These are phyloP conservation scores for Lagopus leucura DNA, from an alignment of 2,113 vertebrate genomes.

Conservation along the genomic window DNA sequence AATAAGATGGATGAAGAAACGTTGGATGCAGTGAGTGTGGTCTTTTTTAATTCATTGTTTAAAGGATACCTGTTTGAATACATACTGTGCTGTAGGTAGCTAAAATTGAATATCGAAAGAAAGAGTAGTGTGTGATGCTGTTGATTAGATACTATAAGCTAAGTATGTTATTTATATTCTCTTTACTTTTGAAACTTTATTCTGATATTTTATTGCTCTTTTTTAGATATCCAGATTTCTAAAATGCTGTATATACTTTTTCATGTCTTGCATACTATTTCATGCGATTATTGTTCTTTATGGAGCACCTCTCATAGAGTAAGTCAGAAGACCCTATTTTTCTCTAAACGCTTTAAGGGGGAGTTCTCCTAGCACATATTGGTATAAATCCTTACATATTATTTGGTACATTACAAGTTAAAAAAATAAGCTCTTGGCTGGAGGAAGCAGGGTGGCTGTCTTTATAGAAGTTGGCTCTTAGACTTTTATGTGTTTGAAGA, in stretches of 20 bases:
- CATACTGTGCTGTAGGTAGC: not conserved
- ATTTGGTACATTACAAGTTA: not conserved
- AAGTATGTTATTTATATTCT: not conserved
- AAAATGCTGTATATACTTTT: conserved; percentile 91
- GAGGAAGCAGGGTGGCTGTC: not conserved
- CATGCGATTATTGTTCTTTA: conserved; percentile 93
- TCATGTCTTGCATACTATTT: conserved; percentile 91
- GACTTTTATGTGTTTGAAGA: not conserved
- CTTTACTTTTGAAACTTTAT: not conserved
- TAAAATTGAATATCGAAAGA: not conserved
- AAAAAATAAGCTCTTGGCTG: not conserved
- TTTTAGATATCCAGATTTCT: conserved; percentile 87
- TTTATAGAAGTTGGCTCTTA: not conserved
- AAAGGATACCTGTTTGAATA: not conserved
- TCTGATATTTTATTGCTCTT: conserved; percentile 62
- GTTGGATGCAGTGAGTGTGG: not conserved
- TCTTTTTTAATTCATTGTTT: not conserved
- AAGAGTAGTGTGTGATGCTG: not conserved
- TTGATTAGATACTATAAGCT: not conserved
- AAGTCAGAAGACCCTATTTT: conserved; percentile 78
- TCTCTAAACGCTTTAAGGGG: not conserved
- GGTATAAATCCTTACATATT: not conserved
- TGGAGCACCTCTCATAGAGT: conserved; percentile 95
- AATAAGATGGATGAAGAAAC: not conserved
- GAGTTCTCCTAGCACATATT: conserved; percentile 9